Conservation (phyloP, 2,797 vertebrate species). For the Manis crassicaudata region DNA sequence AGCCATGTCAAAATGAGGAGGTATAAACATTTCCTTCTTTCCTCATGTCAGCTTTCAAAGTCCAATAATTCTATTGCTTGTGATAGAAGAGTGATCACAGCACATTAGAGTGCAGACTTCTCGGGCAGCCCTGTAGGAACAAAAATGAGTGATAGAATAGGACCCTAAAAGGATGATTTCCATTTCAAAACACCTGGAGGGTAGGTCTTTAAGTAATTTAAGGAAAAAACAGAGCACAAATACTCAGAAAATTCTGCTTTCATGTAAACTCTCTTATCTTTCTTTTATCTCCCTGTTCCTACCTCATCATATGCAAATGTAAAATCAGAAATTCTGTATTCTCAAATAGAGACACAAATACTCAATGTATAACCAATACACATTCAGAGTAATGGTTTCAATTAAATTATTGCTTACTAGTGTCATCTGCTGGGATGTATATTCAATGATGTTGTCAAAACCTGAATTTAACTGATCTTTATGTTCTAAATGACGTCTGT, state of each 20-base stretch:
- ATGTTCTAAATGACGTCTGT: neutral
- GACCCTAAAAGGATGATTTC: neutral
- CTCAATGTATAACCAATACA: neutral
- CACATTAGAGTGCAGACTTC: neutral
- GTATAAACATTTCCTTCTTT: conserved; percentile 46
- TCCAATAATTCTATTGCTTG: conserved; percentile 48
- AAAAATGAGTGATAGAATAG: neutral
- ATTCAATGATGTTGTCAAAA: neutral
- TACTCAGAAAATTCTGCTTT: conserved; percentile 31
- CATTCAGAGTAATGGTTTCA: neutral
- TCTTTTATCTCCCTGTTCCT: neutral
- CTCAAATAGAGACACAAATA: neutral
- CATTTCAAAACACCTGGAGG: neutral
- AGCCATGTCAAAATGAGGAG: conserved; percentile 54
- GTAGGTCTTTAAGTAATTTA: neutral
- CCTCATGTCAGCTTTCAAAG: conserved; percentile 45
- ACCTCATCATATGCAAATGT: neutral
- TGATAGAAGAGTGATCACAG: neutral
- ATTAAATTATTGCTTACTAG: neutral
- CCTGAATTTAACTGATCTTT: neutral
- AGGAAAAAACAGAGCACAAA: neutral
- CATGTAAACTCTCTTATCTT: conserved; percentile 1
- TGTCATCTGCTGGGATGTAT: neutral
- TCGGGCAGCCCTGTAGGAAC: neutral
- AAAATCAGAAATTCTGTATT: neutral